Base-by-base conservation (phyloP, 1,140 invertebrate genomes). In the Drosophila pallidifrons region DNA sequence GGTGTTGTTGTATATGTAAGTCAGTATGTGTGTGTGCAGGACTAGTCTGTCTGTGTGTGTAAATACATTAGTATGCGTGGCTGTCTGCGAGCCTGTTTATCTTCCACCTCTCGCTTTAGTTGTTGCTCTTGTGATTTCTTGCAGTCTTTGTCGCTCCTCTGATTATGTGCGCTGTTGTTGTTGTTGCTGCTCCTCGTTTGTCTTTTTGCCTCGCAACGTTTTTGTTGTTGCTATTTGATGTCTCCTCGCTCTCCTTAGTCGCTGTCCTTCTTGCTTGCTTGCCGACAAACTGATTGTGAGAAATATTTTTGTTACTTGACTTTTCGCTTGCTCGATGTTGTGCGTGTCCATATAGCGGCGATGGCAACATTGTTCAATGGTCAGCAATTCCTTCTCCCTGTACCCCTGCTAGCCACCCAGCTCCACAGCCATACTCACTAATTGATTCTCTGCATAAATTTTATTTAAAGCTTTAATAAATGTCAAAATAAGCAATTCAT, bases 401-500 rank as follows among this genome's bases (percentile, higher is more conserved):
- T 11, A 25, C 5, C n/a, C 20, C 35, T 15, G 28, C 35, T 72
- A 51, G 69, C 28, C 72, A 68, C 65, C 58, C 55, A 38, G 49
- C 60, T 54, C 35, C 68, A 41, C 28, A 35, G 28, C 8, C 69
- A 51, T 83, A 88, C 83, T 25, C 83, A 88, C 83, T 89, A 89
- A 89, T 89, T 89, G 85, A 89, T 89, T 89, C 81, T 90, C 85
- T 89, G 85, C 85, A 89, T 91, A 91, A 91, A 91, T 88, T 91
- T 83, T 86, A 91, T 91, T 91, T 88, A 91, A 91, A 91, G 88
- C 87, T 81, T 83, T 82, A 88, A 91, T 91, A 91, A 91, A 91
- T 91, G 88, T 91, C 88, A 91, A 91, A 91, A 91, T 91, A 91
- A 91, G 88, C 87, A 91, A 91, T 91, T 91, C 87, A 91, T 91